Percentiles rank a stretch among this genome's conserved stretches.
phyloP scores from a whole-genome alignment of 1,140 invertebrate species.

The Lepidurus arcticus region DNA sequence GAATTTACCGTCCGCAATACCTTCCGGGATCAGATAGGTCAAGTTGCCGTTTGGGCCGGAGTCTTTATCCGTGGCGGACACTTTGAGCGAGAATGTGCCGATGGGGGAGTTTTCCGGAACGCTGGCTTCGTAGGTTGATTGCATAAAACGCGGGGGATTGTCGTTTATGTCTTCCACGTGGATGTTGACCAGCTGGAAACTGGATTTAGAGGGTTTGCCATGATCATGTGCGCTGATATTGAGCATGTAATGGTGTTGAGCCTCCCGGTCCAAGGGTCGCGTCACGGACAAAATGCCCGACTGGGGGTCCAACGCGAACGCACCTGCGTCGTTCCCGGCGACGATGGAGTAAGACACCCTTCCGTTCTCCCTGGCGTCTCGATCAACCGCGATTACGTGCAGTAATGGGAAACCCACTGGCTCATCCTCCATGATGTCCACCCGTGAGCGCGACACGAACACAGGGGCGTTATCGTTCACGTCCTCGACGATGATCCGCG shows the following conservation, averaged over 20 bases:
- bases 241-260: slow-evolving; percentile 53
- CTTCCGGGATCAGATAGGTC: slow-evolving; percentile 75
- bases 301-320: slow-evolving; percentile 71
- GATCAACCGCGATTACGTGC: slow-evolving; percentile 76
- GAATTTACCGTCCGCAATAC: slow-evolving; percentile 73
- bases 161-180: slow-evolving; percentile 64
- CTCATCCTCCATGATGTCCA: slow-evolving; percentile 50
- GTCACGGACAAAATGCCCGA: slow-evolving; percentile 68
- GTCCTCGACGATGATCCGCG: slow-evolving; percentile 71
- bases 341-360: slow-evolving; percentile 75
- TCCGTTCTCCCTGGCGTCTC: slow-evolving; percentile 78
- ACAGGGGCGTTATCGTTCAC: slow-evolving; percentile 79
- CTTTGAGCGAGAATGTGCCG: slow-evolving; percentile 68
- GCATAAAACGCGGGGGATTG: slow-evolving; percentile 72
- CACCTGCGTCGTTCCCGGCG: slow-evolving; percentile 71
- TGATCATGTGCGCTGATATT: slow-evolving; percentile 77
- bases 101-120: slow-evolving; percentile 71
- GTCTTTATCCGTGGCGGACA: slow-evolving; percentile 66
- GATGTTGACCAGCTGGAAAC: slow-evolving; percentile 57
- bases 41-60: slow-evolving; percentile 63
- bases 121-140: slow-evolving; percentile 65
- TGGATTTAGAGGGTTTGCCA: slow-evolving; percentile 60
- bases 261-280: slow-evolving; percentile 56
- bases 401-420: slow-evolving; percentile 59
- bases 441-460: slow-evolving; percentile 57